Conservation (phyloP, 2,797 vertebrate genomes). For the Smutsia temminckii region DNA sequence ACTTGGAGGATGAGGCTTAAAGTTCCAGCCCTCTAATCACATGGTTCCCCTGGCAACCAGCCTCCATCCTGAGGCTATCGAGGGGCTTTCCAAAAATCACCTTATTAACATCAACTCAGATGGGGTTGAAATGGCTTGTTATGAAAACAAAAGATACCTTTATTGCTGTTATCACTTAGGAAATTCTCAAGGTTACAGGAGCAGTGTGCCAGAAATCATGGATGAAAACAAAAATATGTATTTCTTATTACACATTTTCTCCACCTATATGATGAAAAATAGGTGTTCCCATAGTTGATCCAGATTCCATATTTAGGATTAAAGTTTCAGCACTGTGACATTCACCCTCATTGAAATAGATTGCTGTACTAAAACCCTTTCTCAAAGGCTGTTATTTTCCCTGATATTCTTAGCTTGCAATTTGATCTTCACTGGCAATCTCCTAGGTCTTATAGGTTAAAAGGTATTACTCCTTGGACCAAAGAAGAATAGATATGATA, state of each 20-base stretch:
- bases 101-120: neutral
- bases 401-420: neutral
- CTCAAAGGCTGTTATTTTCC: neutral
- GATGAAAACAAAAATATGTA: neutral
- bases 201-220: neutral
- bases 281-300: neutral
- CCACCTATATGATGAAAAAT: neutral
- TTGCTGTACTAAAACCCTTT: neutral
- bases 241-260: slow-evolving; percentile 22
- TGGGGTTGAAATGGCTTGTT: neutral
- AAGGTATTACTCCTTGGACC: neutral
- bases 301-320: neutral
- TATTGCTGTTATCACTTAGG: neutral
- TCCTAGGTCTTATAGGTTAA: slow-evolving; percentile 7
- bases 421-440: slow-evolving; percentile 13
- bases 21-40: neutral
- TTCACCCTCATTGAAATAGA: neutral
- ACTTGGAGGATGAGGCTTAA: neutral
- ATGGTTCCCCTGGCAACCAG: neutral
- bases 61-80: neutral
- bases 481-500: neutral
- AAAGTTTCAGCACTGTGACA: neutral
- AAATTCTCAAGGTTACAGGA: neutral
- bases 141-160: neutral
- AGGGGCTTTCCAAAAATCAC: neutral